These are phyloP conservation scores for Dallia pectoralis DNA, from an alignment of 2,797 vertebrate species.

Conservation along the genomic window DNA sequence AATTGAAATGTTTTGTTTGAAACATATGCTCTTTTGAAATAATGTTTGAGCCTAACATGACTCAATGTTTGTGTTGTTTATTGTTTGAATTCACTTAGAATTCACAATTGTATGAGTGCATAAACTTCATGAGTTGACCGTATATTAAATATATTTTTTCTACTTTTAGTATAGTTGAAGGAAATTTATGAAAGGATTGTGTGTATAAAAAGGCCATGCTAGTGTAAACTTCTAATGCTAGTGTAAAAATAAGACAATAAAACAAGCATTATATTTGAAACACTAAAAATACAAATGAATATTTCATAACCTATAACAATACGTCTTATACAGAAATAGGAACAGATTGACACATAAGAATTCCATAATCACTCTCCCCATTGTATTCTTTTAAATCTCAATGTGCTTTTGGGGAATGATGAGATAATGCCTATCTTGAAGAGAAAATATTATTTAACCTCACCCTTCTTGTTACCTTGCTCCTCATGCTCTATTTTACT, in stretches of 20 bases:
- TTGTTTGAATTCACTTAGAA: no score
- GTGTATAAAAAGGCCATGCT: no score
- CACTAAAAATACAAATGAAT: not conserved
- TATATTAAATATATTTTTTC: no score
- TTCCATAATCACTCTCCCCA: slow-evolving; percentile 35
- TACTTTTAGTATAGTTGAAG: no score
- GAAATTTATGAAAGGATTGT: no score
- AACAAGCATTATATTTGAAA: not conserved
- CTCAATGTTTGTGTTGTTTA: no score
- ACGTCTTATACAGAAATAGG: slow-evolving; percentile 1
- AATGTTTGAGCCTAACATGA: no score
- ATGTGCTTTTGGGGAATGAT: slow-evolving; percentile 32
- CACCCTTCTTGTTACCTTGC: slow-evolving; percentile 45
- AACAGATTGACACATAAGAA: slow-evolving; percentile 28
- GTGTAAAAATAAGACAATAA: not conserved
- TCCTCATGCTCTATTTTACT: slow-evolving; percentile 62
- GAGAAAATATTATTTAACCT: slow-evolving; percentile 34
- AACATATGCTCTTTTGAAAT: no score
- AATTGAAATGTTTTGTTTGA: no score
- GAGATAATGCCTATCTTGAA: slow-evolving; percentile 25
- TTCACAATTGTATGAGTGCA: no score
- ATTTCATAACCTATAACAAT: not conserved
- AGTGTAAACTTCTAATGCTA: not conserved
- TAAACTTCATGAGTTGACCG: no score
- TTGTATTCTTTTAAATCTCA: slow-evolving; percentile 18